Conservation (phyloP, 2,797 vertebrate genomes). For the Cetoscarus ocellatus region DNA sequence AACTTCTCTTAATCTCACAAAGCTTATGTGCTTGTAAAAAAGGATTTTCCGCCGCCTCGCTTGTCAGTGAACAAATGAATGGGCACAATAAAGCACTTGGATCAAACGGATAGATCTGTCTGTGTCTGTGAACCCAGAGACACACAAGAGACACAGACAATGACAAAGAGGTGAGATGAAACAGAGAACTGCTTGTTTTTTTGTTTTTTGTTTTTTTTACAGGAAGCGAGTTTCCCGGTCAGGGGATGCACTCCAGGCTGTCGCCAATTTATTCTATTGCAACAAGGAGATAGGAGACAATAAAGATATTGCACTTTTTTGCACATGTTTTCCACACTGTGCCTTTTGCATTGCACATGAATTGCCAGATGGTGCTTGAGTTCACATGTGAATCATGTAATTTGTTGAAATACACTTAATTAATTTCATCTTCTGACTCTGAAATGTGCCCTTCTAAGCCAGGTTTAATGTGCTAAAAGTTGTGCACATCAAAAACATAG, state of each 20-base stretch:
- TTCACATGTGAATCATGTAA: background rate
- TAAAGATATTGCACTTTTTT: background rate
- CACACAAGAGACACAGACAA: constrained; percentile 37
- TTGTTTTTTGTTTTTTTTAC: constrained; percentile 13
- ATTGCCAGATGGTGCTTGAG: constrained; percentile 3
- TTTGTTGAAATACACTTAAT: constrained; percentile 6
- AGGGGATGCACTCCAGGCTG: constrained; percentile 13
- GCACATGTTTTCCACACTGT: background rate
- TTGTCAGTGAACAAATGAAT: constrained; percentile 33
- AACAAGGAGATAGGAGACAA: constrained; percentile 4
- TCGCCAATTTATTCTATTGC: constrained; percentile 33
- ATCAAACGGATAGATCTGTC: constrained; percentile 57
- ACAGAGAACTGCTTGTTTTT: constrained; percentile 48
- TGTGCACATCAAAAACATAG: no score
- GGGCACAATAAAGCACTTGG: constrained; percentile 47
- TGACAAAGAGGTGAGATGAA: constrained; percentile 62
- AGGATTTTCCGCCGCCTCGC: constrained; percentile 35
- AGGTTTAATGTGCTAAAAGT: no score
- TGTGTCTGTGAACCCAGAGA: constrained; percentile 49
- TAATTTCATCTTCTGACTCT: background rate
- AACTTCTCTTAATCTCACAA: constrained; percentile 40
- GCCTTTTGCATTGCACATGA: constrained; percentile 9
- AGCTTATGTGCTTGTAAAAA: constrained; percentile 9
- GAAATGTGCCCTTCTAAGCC: background rate
- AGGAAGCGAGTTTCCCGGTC: constrained; percentile 22